phyloP scores from a whole-genome alignment of 2,888 invertebrate species.

The Frankliniella intonsa region DNA sequence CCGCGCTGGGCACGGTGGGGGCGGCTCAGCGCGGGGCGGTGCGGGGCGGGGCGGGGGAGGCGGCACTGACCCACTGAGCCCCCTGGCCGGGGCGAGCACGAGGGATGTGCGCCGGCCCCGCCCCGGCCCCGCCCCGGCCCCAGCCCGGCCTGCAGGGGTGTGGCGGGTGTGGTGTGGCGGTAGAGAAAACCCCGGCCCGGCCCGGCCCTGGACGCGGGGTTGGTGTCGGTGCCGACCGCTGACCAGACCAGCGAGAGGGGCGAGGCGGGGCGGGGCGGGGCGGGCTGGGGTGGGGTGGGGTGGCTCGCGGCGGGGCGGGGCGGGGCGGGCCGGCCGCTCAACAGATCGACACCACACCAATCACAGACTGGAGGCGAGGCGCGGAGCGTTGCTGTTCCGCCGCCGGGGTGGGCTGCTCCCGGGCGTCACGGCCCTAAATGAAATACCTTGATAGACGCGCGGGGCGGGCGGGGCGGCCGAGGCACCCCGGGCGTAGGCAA shows the following conservation, averaged over 20 bases:
- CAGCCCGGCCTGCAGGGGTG: too few relatives aligned
- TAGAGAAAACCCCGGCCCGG: too few relatives aligned
- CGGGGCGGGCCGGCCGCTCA: neutral
- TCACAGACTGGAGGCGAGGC: neutral
- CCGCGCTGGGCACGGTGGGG: neutral
- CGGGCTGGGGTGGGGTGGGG: neutral
- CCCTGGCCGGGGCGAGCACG: too few relatives aligned
- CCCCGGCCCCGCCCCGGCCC: too few relatives aligned
- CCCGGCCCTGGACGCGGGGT: neutral
- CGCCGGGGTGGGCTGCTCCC: too few relatives aligned
- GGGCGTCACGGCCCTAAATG: constrained; percentile 32
- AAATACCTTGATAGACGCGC: too few relatives aligned
- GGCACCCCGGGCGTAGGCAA: neutral
- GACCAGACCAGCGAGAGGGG: neutral
- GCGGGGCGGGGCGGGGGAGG: neutral
- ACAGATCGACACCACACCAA: neutral
- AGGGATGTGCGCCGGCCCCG: too few relatives aligned
- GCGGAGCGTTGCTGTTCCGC: constrained; percentile 33
- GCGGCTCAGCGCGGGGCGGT: neutral
- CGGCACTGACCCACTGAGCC: constrained; percentile 19
- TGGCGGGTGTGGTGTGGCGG: neutral
- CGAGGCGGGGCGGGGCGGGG: constrained; percentile 25
- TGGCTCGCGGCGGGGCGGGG: neutral
- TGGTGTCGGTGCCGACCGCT: neutral
- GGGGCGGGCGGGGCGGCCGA: constrained; percentile 38